Evolutionary conservation across 2,113 vertebrate species (phyloP).

Genomic region (Nymphicus hollandicus): DNA sequence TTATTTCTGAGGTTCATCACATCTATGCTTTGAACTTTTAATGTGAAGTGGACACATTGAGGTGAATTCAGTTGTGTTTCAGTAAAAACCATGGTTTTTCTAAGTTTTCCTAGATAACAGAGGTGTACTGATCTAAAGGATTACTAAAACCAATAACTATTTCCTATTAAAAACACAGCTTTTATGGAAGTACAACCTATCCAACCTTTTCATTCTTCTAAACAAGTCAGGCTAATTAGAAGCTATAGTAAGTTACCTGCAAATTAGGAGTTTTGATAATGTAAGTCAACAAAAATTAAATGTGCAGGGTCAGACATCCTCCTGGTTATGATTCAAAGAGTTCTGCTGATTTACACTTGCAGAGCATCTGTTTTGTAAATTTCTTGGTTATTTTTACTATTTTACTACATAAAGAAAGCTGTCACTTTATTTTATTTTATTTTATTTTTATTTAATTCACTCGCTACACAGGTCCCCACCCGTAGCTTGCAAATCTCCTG

Average conservation of each 20-base stretch:
- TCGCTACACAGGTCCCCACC: background rate
- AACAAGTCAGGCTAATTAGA: background rate
- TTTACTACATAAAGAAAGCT: background rate
- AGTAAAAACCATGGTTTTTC: background rate
- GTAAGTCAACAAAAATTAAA: background rate
- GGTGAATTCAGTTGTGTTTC: background rate
- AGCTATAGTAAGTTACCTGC: background rate
- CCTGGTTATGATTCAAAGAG: background rate
- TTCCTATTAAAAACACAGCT: background rate
- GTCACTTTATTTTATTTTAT: background rate
- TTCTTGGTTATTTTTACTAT: background rate
- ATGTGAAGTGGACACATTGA: background rate
- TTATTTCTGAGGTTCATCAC: background rate
- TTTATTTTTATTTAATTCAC: background rate
- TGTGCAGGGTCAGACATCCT: background rate
- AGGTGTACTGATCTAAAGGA: background rate
- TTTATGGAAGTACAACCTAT: background rate
- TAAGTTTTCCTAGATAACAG: background rate
- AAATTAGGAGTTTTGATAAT: background rate
- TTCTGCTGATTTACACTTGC: background rate
- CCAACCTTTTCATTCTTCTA: background rate
- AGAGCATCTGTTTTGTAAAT: background rate
- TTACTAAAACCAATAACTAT: background rate
- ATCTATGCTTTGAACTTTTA: background rate
- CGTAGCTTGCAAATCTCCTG: background rate